phyloP scores from a whole-genome alignment of 2,888 invertebrate species.

The Eucera pruinosa region DNA sequence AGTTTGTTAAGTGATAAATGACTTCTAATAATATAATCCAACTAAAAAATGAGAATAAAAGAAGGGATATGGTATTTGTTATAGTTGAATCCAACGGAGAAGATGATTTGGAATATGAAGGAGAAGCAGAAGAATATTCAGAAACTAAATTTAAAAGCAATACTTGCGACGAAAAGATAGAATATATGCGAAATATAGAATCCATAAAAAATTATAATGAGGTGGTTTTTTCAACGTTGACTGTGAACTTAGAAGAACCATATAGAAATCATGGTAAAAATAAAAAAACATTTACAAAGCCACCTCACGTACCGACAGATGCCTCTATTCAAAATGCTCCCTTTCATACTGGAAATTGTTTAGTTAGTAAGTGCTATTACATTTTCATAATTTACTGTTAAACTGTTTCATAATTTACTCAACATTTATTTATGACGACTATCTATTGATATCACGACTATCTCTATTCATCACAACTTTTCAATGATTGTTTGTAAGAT shows the following conservation, averaged over 20 bases:
- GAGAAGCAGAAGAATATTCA: background rate
- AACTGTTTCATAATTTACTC: too few relatives aligned
- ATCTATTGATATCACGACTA: too few relatives aligned
- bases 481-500: too few relatives aligned
- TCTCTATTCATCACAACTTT: too few relatives aligned
- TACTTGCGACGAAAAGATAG: background rate
- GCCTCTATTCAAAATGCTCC: conserved; percentile 85
- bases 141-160: conserved; percentile 2
- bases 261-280: conserved; percentile 18
- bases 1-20: background rate
- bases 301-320: conserved; percentile 83
- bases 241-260: conserved; percentile 60
- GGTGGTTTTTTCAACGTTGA: conserved; percentile 50
- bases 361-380: conserved; percentile 85
- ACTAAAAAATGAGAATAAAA: background rate
- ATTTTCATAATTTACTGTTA: background rate
- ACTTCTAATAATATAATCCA: background rate
- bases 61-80: background rate
- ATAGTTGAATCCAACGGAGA: conserved; percentile 33
- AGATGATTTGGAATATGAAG: conserved; percentile 37
- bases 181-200: background rate
- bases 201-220: background rate
- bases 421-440: too few relatives aligned
- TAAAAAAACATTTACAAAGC: background rate
- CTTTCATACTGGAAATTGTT: conserved; percentile 86